phyloP scores from a whole-genome alignment of 2,888 invertebrate genomes.

The Bedellia somnulentella region DNA sequence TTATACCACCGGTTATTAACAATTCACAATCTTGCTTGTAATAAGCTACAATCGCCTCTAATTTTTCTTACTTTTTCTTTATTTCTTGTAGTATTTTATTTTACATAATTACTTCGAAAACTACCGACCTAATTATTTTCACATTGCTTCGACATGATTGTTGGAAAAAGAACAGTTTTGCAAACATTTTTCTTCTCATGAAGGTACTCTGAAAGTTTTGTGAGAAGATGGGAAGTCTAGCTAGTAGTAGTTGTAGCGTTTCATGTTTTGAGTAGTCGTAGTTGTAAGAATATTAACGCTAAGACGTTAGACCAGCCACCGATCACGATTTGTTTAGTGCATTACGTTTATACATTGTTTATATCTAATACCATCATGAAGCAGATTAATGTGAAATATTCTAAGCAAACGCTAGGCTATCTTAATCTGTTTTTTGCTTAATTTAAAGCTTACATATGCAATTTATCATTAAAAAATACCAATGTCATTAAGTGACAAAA shows the following conservation, averaged over 20 bases:
- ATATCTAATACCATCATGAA: too few relatives aligned
- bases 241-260: constrained; percentile 19
- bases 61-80: constrained; percentile 26
- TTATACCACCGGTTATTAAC: constrained; percentile 6
- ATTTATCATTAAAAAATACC: too few relatives aligned
- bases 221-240: constrained; percentile 52
- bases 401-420: too few relatives aligned
- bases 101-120: constrained; percentile 23
- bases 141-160: too few relatives aligned
- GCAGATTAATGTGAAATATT: too few relatives aligned
- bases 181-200: constrained; percentile 61
- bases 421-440: too few relatives aligned
- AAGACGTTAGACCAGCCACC: too few relatives aligned
- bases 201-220: constrained; percentile 55
- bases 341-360: too few relatives aligned
- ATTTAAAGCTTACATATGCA: too few relatives aligned
- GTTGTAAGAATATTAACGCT: too few relatives aligned
- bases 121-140: constrained; percentile 26
- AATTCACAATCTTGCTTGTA: constrained; percentile 19
- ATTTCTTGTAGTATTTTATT: constrained; percentile 39
- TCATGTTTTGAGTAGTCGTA: constrained; percentile 30
- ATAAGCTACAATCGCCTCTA: constrained; percentile 27
- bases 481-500: too few relatives aligned
- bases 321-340: too few relatives aligned
- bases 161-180: constrained; percentile 41